These are phyloP conservation scores for Mustelus asterias DNA, from an alignment of 2,113 vertebrate species.

Conservation along the genomic window DNA sequence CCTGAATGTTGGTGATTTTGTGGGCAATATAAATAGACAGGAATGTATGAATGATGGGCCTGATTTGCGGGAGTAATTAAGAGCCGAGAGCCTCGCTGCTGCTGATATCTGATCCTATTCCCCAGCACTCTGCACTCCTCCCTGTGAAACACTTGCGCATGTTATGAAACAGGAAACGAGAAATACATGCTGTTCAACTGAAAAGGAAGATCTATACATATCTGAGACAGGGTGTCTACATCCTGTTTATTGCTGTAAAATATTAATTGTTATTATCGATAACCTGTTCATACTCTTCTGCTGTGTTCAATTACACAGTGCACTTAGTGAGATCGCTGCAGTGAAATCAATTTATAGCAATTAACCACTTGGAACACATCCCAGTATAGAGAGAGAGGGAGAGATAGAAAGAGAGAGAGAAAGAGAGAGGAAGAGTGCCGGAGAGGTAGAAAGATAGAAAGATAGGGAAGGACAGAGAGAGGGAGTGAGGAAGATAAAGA, in stretches of 20 bases:
- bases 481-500: not conserved
- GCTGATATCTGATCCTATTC: not conserved
- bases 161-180: not conserved
- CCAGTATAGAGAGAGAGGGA: not conserved
- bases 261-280: slow-evolving; percentile 34
- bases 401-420: not conserved
- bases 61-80: too few species aligned
- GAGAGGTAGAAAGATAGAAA: not conserved
- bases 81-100: too few species aligned
- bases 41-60: too few species aligned
- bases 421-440: not conserved
- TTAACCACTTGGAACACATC: slow-evolving; percentile 8
- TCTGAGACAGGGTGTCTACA: slow-evolving; percentile 27
- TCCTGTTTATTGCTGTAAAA: slow-evolving; percentile 31
- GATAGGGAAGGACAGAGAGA: not conserved
- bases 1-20: too few species aligned
- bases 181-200: not conserved
- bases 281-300: not conserved
- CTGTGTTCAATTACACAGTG: slow-evolving; percentile 20
- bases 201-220: not conserved
- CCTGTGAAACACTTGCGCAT: not conserved
- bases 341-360: slow-evolving; percentile 26
- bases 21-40: too few species aligned
- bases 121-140: not conserved
- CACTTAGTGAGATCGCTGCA: not conserved